Conservation (phyloP, 1,140 invertebrate genomes). For the Spodoptera litura region DNA sequence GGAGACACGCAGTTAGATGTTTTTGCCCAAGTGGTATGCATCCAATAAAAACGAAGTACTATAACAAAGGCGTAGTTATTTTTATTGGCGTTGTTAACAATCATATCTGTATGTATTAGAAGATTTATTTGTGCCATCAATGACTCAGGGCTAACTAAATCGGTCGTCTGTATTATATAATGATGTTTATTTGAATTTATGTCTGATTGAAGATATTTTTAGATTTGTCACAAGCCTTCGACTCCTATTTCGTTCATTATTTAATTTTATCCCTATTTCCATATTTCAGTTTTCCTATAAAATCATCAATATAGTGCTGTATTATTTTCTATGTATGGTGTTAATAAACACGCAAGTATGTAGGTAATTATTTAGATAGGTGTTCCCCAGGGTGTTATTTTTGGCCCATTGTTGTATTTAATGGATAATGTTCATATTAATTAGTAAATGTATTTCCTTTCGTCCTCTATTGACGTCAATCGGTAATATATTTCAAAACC, state of each 20-base stretch:
- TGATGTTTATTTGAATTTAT: no score
- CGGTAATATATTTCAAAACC: background rate
- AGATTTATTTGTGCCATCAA: no score
- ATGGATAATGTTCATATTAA: background rate
- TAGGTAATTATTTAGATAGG: conserved; percentile 20
- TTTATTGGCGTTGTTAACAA: background rate
- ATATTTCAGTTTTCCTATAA: background rate
- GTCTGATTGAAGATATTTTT: no score
- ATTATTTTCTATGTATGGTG: background rate
- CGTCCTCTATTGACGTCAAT: background rate
- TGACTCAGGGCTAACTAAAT: no score
- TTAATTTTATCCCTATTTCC: no score
- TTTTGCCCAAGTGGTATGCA: background rate
- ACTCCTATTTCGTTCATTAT: no score
- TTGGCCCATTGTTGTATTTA: conserved; percentile 35
- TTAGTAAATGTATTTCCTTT: no score
- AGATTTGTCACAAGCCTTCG: no score
- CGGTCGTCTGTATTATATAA: no score
- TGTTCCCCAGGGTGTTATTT: conserved; percentile 39
- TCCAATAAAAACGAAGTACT: background rate
- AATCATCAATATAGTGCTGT: no score
- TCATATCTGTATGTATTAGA: no score
- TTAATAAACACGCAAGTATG: conserved; percentile 2
- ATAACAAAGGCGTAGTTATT: background rate
- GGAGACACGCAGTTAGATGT: background rate